phyloP scores from a whole-genome alignment of 2,113 vertebrate species.

The Plectropomus leopardus region DNA sequence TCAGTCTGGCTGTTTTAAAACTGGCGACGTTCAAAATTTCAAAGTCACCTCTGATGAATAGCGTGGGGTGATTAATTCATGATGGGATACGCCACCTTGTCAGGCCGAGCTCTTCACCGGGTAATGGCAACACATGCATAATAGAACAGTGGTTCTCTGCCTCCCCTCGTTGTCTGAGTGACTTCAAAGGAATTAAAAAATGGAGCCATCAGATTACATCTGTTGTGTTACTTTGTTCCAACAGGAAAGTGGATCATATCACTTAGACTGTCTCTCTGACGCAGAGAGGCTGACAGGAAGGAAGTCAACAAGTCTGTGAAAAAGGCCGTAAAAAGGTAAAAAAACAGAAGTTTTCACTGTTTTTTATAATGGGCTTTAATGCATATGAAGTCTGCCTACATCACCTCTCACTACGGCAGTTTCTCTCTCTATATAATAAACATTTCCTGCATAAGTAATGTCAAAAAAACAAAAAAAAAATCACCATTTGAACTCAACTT shows the following conservation, averaged over 20 bases:
- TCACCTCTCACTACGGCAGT: too few species aligned
- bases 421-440: too few species aligned
- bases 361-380: neutral
- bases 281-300: neutral
- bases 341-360: neutral
- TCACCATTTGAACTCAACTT: too few species aligned
- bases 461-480: too few species aligned
- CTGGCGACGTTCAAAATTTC: constrained; percentile 59
- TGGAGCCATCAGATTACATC: constrained; percentile 64
- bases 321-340: neutral
- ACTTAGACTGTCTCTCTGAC: neutral
- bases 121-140: constrained; percentile 74
- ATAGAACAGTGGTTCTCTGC: constrained; percentile 59
- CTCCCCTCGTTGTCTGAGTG: constrained; percentile 32
- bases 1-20: constrained; percentile 57
- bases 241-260: neutral
- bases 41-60: constrained; percentile 78
- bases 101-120: constrained; percentile 59
- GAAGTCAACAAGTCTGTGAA: constrained; percentile 4
- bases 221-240: constrained; percentile 46
- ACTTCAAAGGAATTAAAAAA: constrained; percentile 68
- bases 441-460: too few species aligned
- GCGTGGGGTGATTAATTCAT: constrained; percentile 71
- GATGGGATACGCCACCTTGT: constrained; percentile 67
- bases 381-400: constrained; percentile 1